phyloP scores from a whole-genome alignment of 2,797 vertebrate genomes.

The Spinibarbus caldwelli region DNA sequence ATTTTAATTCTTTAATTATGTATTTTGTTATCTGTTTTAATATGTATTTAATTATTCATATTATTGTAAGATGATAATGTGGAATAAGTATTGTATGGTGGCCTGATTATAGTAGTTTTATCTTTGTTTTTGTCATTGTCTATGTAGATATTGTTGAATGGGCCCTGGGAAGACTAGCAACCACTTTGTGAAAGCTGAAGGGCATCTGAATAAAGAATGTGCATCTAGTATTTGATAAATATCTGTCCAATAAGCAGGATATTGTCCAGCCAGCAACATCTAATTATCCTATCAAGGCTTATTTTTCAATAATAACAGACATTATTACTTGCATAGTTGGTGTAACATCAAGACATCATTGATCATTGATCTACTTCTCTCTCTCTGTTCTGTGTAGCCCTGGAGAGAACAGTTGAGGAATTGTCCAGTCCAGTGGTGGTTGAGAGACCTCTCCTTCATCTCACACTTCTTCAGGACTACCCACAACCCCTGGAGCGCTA shows the following conservation, averaged over 20 bases:
- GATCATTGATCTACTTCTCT: not conserved
- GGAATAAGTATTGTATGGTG: not conserved
- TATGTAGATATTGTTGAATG: not conserved
- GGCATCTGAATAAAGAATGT: not conserved
- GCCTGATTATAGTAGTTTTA: not conserved
- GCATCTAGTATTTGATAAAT: not conserved
- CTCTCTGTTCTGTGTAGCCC: conserved; percentile 60
- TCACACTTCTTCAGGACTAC: conserved; percentile 75
- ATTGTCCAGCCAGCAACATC: not conserved
- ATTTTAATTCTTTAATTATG: not conserved
- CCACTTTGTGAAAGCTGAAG: not conserved
- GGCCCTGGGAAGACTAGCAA: not conserved
- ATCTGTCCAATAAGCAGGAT: not conserved
- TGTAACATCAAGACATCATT: not conserved
- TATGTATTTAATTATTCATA: not conserved
- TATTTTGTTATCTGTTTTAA: not conserved
- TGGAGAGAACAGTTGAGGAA: conserved; percentile 66
- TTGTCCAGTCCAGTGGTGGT: conserved; percentile 64
- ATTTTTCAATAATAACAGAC: not conserved
- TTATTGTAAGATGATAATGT: too few relatives aligned
- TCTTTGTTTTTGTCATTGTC: not conserved
- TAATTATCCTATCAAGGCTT: not conserved
- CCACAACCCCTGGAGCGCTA: conserved; percentile 73
- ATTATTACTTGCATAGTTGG: not conserved
- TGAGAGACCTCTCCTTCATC: conserved; percentile 69